phyloP scores from a whole-genome alignment of 2,888 invertebrate species.

The Brachylomia viminalis region DNA sequence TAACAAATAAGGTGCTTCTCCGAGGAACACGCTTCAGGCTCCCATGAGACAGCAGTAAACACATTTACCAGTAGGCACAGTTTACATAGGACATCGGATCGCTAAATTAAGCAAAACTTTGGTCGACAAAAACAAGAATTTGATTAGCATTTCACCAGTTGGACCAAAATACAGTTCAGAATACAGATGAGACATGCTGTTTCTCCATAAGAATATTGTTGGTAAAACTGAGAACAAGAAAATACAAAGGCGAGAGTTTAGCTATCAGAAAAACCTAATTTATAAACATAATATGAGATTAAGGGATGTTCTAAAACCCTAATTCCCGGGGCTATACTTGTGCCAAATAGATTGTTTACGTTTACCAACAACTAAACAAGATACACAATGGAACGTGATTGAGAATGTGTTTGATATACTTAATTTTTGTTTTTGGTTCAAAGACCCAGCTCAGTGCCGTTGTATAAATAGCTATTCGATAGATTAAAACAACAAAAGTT shows the following conservation, averaged over 20 bases:
- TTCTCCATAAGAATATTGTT: constrained; percentile 28
- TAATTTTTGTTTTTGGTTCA: constrained; percentile 34
- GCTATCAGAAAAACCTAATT: constrained; percentile 2
- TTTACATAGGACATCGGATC: constrained; percentile 74
- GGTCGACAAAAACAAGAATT: constrained; percentile 76
- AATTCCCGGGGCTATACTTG: constrained; percentile 22
- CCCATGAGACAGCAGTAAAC: constrained; percentile 68
- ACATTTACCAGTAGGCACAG: constrained; percentile 68
- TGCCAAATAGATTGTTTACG: constrained; percentile 50
- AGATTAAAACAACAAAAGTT: neutral
- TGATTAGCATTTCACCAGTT: constrained; percentile 75
- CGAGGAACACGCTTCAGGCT: constrained; percentile 59
- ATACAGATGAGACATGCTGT: constrained; percentile 69
- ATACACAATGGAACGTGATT: constrained; percentile 63
- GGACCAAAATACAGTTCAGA: constrained; percentile 62
- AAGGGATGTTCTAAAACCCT: constrained; percentile 33
- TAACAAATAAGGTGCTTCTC: neutral
- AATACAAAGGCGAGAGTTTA: neutral
- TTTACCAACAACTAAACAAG: constrained; percentile 48
- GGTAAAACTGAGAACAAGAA: constrained; percentile 7
- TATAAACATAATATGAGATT: constrained; percentile 16
- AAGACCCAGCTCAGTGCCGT: neutral
- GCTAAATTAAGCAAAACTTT: constrained; percentile 74
- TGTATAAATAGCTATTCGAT: constrained; percentile 1
- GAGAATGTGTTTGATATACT: constrained; percentile 50